Conservation (phyloP, 2,113 vertebrate genomes). For the Sprattus sprattus region DNA sequence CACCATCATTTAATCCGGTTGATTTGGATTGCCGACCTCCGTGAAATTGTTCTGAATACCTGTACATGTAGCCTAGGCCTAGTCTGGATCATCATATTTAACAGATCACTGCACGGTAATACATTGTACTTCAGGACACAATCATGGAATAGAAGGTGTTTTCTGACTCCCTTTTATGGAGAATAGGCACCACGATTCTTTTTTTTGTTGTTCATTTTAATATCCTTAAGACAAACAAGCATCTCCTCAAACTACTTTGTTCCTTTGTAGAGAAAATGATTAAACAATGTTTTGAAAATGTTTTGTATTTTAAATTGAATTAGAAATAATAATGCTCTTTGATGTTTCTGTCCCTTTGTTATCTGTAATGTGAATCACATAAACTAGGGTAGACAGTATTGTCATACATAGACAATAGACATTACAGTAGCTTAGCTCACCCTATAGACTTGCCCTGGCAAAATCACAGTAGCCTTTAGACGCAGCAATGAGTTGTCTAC, state of each 20-base stretch:
- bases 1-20: background rate
- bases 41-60: slow-evolving; percentile 16
- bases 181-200: no score
- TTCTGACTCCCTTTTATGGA: background rate
- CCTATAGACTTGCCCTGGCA: background rate
- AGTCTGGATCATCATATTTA: background rate
- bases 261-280: no score
- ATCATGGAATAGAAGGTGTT: background rate
- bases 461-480: background rate
- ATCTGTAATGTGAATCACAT: background rate
- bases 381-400: background rate
- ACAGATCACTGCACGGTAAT: background rate
- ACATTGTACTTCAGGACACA: background rate
- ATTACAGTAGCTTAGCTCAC: background rate
- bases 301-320: background rate
- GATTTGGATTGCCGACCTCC: slow-evolving; percentile 1
- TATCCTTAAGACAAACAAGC: no score
- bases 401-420: background rate
- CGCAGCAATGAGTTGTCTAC: background rate
- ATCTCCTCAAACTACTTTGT: no score
- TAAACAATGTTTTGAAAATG: no score
- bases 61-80: background rate
- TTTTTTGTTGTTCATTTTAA: no score
- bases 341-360: background rate
- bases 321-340: background rate